phyloP scores from a whole-genome alignment of 2,797 vertebrate genomes.

The Ctenopoma kingsleyae region DNA sequence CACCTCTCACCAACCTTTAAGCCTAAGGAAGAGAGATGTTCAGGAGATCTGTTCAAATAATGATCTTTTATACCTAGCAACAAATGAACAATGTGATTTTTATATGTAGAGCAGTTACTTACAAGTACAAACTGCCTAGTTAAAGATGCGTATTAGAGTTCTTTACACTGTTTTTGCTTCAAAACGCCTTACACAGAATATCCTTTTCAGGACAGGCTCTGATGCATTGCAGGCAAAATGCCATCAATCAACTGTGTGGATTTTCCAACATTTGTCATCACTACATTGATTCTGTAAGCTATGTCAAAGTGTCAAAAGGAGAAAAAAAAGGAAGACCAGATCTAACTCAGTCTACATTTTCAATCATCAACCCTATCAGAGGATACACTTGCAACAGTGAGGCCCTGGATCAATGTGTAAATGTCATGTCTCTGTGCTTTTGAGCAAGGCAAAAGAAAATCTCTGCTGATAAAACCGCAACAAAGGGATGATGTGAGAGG shows the following conservation, averaged over 20 bases:
- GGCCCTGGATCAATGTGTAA: constrained; percentile 35
- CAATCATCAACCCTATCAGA: constrained; percentile 28
- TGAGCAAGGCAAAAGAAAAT: constrained; percentile 35
- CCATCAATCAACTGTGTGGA: constrained; percentile 51
- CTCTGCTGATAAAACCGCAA: constrained; percentile 23
- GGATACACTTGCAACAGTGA: constrained; percentile 34
- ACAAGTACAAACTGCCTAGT: constrained; percentile 60
- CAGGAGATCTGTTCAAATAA: constrained; percentile 57
- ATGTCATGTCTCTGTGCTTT: constrained; percentile 38
- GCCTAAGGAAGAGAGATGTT: constrained; percentile 52
- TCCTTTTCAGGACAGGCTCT: constrained; percentile 39
- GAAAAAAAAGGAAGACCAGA: constrained; percentile 71
- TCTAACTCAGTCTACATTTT: constrained; percentile 48
- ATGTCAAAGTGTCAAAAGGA: constrained; percentile 47
- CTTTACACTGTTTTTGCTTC: constrained; percentile 55
- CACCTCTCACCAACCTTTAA: constrained; percentile 50
- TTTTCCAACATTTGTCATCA: constrained; percentile 45
- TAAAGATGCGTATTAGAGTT: constrained; percentile 55
- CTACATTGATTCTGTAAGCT: constrained; percentile 47
- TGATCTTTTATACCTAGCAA: constrained; percentile 60
- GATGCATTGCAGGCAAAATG: constrained; percentile 51
- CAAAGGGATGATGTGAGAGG: constrained; percentile 11
- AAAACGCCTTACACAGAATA: constrained; percentile 46
- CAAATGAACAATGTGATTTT: constrained; percentile 58
- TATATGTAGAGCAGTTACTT: constrained; percentile 63